phyloP scores from a whole-genome alignment of 2,888 invertebrate genomes.

The Clostera curtula region DNA sequence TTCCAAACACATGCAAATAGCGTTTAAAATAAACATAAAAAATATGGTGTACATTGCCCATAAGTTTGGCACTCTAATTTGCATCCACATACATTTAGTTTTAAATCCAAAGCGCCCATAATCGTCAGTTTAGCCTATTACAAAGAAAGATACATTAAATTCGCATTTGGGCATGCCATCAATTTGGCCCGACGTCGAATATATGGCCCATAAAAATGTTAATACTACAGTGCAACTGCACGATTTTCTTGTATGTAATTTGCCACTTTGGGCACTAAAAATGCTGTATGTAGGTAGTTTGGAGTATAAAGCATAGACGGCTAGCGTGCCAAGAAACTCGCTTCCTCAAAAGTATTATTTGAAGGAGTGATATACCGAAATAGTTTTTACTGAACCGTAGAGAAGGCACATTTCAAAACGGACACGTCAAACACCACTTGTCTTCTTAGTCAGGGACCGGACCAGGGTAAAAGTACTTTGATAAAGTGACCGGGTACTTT shows the following conservation, averaged over 20 bases:
- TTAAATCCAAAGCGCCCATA: conserved; percentile 24
- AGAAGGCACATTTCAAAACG: too few relatives aligned
- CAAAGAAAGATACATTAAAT: conserved; percentile 46
- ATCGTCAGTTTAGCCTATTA: conserved; percentile 36
- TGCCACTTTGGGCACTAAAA: conserved; percentile 65
- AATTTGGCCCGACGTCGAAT: conserved; percentile 54
- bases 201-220: conserved; percentile 71
- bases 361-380: too few relatives aligned
- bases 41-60: background rate
- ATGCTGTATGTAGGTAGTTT: conserved; percentile 30
- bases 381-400: too few relatives aligned
- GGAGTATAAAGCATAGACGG: conserved; percentile 13
- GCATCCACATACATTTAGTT: conserved; percentile 5
- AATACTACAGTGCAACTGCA: conserved; percentile 68
- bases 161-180: conserved; percentile 50
- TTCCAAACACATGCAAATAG: too few relatives aligned
- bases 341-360: too few relatives aligned
- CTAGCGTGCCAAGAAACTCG: conserved; percentile 1
- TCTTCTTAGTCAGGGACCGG: too few relatives aligned
- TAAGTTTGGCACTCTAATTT: background rate
- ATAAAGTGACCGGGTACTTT: too few relatives aligned
- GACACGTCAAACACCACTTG: too few relatives aligned
- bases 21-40: background rate
- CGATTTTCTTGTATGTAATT: conserved; percentile 69
- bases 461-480: too few relatives aligned